Evolutionary conservation across 2,888 invertebrate genomes (phyloP).

Genomic region (Tachina grossa): DNA sequence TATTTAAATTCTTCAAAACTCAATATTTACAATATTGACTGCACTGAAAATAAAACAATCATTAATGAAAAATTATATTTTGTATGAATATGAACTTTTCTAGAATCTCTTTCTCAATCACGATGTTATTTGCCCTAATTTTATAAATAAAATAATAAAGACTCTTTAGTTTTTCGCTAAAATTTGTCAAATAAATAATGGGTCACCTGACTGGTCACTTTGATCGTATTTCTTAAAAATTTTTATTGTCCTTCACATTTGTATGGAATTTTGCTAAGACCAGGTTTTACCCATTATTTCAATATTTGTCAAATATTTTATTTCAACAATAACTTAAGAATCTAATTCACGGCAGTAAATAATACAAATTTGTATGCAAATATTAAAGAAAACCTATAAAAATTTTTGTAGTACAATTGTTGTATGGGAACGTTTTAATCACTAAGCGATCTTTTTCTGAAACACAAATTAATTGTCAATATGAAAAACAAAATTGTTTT

Average conservation of each 20-base stretch:
- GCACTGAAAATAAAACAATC: no score
- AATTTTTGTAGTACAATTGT: constrained; percentile 13
- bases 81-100: no score
- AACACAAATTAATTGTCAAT: constrained; percentile 13
- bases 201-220: no score
- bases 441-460: background rate
- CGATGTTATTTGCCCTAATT: no score
- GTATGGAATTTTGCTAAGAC: constrained; percentile 4
- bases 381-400: constrained; percentile 29
- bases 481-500: background rate
- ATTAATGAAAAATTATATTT: no score
- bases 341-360: constrained; percentile 37
- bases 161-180: no score
- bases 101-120: no score
- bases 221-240: background rate
- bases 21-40: no score
- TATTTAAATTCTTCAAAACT: no score
- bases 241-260: constrained; percentile 20
- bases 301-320: constrained; percentile 19
- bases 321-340: constrained; percentile 21
- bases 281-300: constrained; percentile 32
- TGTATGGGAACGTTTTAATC: background rate
- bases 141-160: no score
- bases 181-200: no score
- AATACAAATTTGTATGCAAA: constrained; percentile 45